Base-by-base conservation (phyloP, 2,888 invertebrate genomes). In the Dasypogon diadema region DNA sequence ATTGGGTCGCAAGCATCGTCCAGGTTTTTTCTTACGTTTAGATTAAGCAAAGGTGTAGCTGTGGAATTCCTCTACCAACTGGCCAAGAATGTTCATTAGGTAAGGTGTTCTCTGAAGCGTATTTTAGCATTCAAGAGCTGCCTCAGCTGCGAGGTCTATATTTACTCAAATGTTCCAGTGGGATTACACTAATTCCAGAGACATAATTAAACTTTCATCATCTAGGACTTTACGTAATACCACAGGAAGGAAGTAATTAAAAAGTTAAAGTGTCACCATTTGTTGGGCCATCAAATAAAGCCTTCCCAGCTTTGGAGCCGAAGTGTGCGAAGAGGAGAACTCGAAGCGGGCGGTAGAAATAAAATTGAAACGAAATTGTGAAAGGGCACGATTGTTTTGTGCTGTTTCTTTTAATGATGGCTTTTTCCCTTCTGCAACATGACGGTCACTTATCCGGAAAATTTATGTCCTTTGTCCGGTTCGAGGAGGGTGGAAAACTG, bases 211-310 rank as follows among this genome's bases (percentile, higher is more conserved):
- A 58, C 58, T 58, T 58, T 58, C 58, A 58, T 58, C 58, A 58
- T 58, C 58, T 58, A 26, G 34, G 58, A 58, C 26, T 58, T 58
- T 58, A 30, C 58, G 58, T 58, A 58, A 26, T 58, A 58, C 58
- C 58, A 58, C 58, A 30, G 58, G 58, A 58, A 58, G 58, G 58
- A 58, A 58, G 58, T 58, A 58, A 58, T 58, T 58, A 58, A 58
- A 58, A 58, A 58, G 58, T 58, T 58, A 58, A 58, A 58, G 58
- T 58, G 58, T 58, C 58, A 58, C 58, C 58, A 58, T 24, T 58
- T 58, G 58, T 58, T 58, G 58, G 58, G 58, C 58, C 58, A 58
- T 58, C 58, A 58, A 58, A 58, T 16, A 58, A 30, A 58, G 58
- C 58, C 58, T 10, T 14, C 58, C 30, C 58, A 30, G 10, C 24